These are phyloP conservation scores for Pyrgilauda ruficollis DNA, from an alignment of 2,113 vertebrate species.

Conservation along the genomic window DNA sequence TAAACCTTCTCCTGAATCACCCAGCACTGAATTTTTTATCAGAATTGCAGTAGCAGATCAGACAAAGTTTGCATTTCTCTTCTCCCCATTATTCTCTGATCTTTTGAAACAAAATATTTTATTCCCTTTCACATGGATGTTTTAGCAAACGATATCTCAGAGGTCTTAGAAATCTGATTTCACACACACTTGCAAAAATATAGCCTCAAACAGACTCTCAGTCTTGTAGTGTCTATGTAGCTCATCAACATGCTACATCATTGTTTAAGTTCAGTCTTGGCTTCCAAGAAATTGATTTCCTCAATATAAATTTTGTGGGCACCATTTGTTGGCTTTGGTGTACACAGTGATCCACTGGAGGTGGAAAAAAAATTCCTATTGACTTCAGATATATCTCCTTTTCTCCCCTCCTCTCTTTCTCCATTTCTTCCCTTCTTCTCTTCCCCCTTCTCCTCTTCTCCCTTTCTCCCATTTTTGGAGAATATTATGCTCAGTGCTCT, in stretches of 20 bases:
- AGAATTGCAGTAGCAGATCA: constrained; percentile 29
- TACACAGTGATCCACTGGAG: not conserved
- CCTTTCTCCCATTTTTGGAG: not conserved
- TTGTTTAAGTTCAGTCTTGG: not conserved
- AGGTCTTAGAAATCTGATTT: not conserved
- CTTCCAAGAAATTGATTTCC: not conserved
- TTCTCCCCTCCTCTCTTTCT: too few species aligned
- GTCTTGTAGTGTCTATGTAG: not conserved
- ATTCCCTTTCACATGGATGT: not conserved
- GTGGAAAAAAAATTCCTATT: not conserved
- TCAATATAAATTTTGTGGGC: not conserved
- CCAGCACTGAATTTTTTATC: constrained; percentile 42
- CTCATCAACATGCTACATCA: not conserved
- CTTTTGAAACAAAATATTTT: constrained; percentile 16
- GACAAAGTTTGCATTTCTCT: constrained; percentile 24
- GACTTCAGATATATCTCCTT: not conserved
- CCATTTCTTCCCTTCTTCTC: too few species aligned
- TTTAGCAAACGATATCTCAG: not conserved
- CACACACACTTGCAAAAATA: not conserved
- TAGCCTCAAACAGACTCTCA: not conserved
- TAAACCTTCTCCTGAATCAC: constrained; percentile 29
- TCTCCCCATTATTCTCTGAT: constrained; percentile 12
- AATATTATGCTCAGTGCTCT: not conserved
- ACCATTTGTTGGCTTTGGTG: not conserved
- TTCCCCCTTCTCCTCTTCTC: not conserved